Base-by-base conservation (phyloP, 2,113 vertebrate genomes). In the Epinephelus moara region DNA sequence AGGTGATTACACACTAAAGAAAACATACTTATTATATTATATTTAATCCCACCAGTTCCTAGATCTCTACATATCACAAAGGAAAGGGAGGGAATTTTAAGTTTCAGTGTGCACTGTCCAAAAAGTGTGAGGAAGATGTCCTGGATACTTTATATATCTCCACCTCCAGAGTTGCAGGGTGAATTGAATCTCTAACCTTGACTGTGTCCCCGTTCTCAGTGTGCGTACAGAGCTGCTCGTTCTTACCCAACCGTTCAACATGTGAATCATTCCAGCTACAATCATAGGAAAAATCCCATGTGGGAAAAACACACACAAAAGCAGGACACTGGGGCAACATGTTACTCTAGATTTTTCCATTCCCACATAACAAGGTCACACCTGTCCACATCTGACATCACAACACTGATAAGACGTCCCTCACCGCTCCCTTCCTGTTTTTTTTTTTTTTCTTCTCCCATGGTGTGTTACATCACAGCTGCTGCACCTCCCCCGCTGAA, bases 331-430 rank as follows among this genome's bases (percentile, higher is more conserved):
- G n/a, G 37, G 59, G 74, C 75, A 55, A 40, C 50, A 53, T 59
- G 72, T 78, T 60, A 53, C 30, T 61, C 47, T 50, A 37, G 19
- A 78, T 71, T n/a, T 88, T 88, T 92, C 86, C 89, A 78, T 37
- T 80, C 52, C 42, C 40, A 45, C 75, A 81, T 1, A 91, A 84
- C 88, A 87, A 92, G 88, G 88, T 81, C 88, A 70, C 79, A 92
- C 78, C 89, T 92, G 83, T 10, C 13, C 75, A 0, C 23, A 23
- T 76, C 37, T 76, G 80, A 77, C 82, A 60, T 81, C 78, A 78
- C 55, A 85, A 27, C 90, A 45, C 67, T 90, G 93, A 94, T 94
- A 94, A 89, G 78, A 77, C 40, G 78, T 85, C 72, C 78, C 42
- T n/a, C 33, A 7, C 52, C 49, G 55, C 76, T 71, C 55, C 52